Percentiles rank a stretch among this genome's conserved stretches.
Conservation (phyloP, 2,113 vertebrate genomes). For the Halichoerus grypus region DNA sequence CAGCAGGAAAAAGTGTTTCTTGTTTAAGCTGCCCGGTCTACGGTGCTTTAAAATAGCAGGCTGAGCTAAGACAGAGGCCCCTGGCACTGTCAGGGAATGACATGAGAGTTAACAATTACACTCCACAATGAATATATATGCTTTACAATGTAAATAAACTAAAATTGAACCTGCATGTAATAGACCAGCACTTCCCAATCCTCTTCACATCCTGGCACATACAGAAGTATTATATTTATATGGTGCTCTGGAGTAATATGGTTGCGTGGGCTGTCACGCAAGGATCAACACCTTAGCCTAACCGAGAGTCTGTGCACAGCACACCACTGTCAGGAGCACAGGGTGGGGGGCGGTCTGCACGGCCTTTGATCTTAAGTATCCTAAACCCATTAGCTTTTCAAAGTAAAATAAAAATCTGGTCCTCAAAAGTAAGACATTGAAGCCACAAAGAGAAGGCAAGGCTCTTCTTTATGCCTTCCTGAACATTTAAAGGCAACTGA, state of each 20-base stretch:
- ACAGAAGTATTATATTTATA: not conserved
- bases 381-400: not conserved
- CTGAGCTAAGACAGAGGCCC: not conserved
- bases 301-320: not conserved
- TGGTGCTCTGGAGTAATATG: no score
- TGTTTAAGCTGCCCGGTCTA: not conserved
- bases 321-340: not conserved
- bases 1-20: fast-evolving
- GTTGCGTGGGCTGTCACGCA: no score
- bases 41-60: not conserved
- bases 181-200: not conserved
- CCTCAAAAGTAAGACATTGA: not conserved
- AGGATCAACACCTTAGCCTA: not conserved
- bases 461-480: not conserved
- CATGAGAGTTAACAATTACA: not conserved
- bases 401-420: conserved; percentile 29
- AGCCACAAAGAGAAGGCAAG: not conserved
- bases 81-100: not conserved
- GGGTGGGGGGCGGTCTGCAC: not conserved
- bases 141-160: not conserved
- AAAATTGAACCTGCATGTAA: not conserved
- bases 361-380: not conserved
- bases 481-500: not conserved
- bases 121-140: not conserved
- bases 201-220: not conserved